These are phyloP conservation scores for Argya squamiceps DNA, from an alignment of 2,797 vertebrate species.

Conservation along the genomic window DNA sequence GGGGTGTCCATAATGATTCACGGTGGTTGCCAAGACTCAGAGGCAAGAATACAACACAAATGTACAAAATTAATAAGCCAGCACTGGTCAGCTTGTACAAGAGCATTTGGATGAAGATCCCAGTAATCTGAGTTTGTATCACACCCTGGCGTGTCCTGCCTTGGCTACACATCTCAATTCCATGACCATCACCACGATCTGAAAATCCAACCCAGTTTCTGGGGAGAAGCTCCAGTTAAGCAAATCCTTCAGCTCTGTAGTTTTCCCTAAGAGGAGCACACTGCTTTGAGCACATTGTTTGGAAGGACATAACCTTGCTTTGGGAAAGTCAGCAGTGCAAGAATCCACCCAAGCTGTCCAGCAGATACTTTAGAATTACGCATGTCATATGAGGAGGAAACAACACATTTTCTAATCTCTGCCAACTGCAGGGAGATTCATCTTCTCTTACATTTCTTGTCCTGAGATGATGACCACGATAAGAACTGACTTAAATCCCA, in stretches of 20 bases:
- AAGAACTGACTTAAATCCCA: constrained; percentile 38
- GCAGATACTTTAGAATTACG: constrained; percentile 34
- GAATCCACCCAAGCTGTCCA: constrained; percentile 14
- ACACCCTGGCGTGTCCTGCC: neutral
- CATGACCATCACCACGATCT: neutral
- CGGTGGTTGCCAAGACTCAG: neutral
- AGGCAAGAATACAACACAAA: neutral
- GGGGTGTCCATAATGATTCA: neutral
- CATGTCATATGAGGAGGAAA: constrained; percentile 43
- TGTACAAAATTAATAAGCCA: neutral
- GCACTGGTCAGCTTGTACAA: neutral
- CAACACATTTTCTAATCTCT: constrained; percentile 19
- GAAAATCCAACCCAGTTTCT: neutral
- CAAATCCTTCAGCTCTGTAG: neutral
- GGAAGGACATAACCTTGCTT: neutral
- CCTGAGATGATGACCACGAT: neutral
- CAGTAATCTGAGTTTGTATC: neutral
- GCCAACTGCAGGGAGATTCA: neutral
- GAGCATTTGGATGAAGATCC: neutral
- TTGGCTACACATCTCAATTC: neutral
- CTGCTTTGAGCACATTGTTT: neutral
- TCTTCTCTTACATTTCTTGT: neutral
- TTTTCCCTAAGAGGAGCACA: neutral
- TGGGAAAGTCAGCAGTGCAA: neutral
- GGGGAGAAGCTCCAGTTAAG: neutral